Base-by-base conservation (phyloP, 37 sponge, comb jelly and placozoan genomes). In the Oscarella lobularis region DNA sequence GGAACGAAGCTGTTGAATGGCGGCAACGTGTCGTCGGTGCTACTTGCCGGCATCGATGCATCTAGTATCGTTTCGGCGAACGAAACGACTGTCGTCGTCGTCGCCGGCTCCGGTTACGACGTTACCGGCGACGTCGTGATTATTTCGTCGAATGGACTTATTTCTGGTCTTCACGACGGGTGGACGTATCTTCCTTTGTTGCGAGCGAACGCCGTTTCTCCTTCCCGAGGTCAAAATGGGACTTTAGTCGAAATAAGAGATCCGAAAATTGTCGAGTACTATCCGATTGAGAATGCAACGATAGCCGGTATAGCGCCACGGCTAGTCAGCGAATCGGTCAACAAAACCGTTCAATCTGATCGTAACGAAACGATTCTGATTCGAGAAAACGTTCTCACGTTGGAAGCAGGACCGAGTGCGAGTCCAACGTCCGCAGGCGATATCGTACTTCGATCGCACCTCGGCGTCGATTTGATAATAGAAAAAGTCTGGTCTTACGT, bases 401-500 rank as follows among this genome's bases (percentile, higher is more conserved):
- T 48, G 60, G 60, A 27, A 27, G 60, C 60, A 27, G 60, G 60
- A 20, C 60, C 60, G 20, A 27, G 9, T 9, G 9, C 60, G 20
- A 48, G 14, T 27, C 35, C 71, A 68, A 68, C 71, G 6, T 4
- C 71, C 9, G 20, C 60, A 68, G 71, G 6, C 4, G 71, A 68
- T 41, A 41, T 89, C 2, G 80, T 74, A 0, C 66, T 90, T 1
- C 31, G 74, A 0, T 90, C 91, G 0, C 60, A 66, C 33, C 27
- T 70, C 70, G 91, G 85, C 39, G 80, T 81, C 0, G 41, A 40
- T 0, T 73, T 87, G 39, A 33, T 31, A 2, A 73, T 72, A 3
- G 31, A 65, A 14, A 31, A 73, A 33, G 34, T 9, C 1, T 90
- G 87, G 87, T 79, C 31, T 2, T 87, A 80, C 77, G 1, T 41